A percentile compares a stretch with the other conserved stretches of the same genome.
Evolutionary conservation across 2,113 vertebrate species (phyloP).

Genomic region (Atherinomorus stipes): DNA sequence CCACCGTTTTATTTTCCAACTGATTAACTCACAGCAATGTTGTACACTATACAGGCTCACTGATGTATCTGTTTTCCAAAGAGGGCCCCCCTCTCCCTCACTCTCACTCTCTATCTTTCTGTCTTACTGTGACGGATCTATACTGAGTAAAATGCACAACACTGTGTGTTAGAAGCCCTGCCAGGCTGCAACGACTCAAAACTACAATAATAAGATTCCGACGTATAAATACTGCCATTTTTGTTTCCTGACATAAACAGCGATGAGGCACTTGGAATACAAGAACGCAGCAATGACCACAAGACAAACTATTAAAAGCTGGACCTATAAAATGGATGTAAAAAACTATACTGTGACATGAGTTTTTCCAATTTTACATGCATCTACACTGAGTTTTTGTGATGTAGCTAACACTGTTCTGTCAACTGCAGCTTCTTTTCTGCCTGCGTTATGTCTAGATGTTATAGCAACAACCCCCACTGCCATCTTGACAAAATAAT

Average conservation of each 20-base stretch:
- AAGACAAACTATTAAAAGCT: slow-evolving; percentile 10
- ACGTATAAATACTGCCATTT: slow-evolving; percentile 41
- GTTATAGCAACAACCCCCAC: slow-evolving; percentile 63
- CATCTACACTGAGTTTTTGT: slow-evolving; percentile 10
- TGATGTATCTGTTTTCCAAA: slow-evolving; percentile 83
- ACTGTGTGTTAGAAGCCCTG: slow-evolving; percentile 43
- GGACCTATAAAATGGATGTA: slow-evolving; percentile 9
- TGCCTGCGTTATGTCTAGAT: slow-evolving; percentile 67
- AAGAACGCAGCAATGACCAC: slow-evolving; percentile 21
- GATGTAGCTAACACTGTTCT: slow-evolving; percentile 23
- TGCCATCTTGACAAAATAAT: slow-evolving; percentile 77
- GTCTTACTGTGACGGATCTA: slow-evolving; percentile 60
- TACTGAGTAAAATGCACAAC: slow-evolving; percentile 57
- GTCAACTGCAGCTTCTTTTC: slow-evolving; percentile 59
- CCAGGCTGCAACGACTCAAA: slow-evolving; percentile 34
- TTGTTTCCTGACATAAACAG: slow-evolving; percentile 24
- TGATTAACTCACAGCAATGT: slow-evolving; percentile 84
- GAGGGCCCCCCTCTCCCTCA: slow-evolving; percentile 53
- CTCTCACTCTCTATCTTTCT: slow-evolving; percentile 34
- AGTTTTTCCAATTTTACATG: slow-evolving; percentile 16
- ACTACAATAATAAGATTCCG: slow-evolving; percentile 29
- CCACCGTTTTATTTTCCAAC: slow-evolving; percentile 85
- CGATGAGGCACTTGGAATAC: slow-evolving; percentile 7
- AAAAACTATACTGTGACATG: background rate
- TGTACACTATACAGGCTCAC: slow-evolving; percentile 78